Percentiles rank a stretch among this genome's conserved stretches.
These are phyloP conservation scores for Cherax destructor DNA, from an alignment of 1,140 invertebrate species.

Conservation along the genomic window DNA sequence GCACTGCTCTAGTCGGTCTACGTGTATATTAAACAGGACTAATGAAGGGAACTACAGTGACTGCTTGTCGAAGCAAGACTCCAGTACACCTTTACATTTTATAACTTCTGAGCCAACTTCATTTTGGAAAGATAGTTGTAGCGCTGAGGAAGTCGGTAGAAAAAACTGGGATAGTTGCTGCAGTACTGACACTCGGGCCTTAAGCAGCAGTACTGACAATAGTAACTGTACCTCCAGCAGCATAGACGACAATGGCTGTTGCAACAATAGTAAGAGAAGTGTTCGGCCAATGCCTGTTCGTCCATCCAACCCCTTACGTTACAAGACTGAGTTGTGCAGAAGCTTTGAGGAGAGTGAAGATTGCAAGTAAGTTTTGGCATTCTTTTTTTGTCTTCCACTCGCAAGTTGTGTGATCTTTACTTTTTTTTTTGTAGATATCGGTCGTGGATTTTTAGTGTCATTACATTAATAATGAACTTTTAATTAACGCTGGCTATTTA, in stretches of 20 bases:
- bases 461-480: too few relatives aligned
- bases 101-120: not conserved
- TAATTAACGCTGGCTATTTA: too few relatives aligned
- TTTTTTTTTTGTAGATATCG: too few relatives aligned
- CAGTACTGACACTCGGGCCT: not conserved
- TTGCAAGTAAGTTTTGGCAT: constrained; percentile 11
- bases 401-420: too few relatives aligned
- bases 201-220: not conserved
- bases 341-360: constrained; percentile 36
- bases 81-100: not conserved
- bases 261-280: constrained; percentile 20
- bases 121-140: not conserved
- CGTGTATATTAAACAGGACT: not conserved
- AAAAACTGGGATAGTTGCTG: not conserved
- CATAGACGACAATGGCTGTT: not conserved
- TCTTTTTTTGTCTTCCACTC: too few relatives aligned
- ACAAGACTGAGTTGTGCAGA: constrained; percentile 50
- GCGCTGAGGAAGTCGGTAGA: not conserved
- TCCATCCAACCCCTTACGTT: constrained; percentile 38
- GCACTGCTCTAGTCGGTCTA: not conserved
- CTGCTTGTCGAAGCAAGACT: not conserved
- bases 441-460: too few relatives aligned
- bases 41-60: not conserved
- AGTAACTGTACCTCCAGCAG: constrained; percentile 2
- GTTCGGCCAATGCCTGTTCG: constrained; percentile 3